A percentile compares a stretch with the other conserved stretches of the same genome.
Evolutionary conservation across 2,797 vertebrate genomes (phyloP).

Genomic region (Eurystomus glaucurus): DNA sequence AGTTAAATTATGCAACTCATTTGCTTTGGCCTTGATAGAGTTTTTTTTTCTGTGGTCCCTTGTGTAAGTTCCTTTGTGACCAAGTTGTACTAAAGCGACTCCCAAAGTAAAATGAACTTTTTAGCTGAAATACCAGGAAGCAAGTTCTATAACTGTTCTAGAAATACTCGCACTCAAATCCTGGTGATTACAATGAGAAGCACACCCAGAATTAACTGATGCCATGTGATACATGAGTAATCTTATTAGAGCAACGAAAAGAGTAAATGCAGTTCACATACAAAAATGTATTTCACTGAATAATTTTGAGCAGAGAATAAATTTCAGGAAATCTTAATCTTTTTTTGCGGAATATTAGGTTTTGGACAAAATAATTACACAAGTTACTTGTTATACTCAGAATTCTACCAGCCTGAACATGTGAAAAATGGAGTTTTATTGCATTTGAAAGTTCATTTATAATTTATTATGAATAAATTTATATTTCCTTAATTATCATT

Average conservation of each 20-base stretch:
- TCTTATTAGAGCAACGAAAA: conserved; percentile 33
- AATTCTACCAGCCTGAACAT: not conserved
- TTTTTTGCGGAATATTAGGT: not conserved
- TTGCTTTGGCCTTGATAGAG: conserved; percentile 19
- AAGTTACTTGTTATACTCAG: not conserved
- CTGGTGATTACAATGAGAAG: conserved; percentile 30
- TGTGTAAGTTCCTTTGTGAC: not conserved
- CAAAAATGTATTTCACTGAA: not conserved
- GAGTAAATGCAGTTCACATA: not conserved
- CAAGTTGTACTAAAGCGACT: not conserved
- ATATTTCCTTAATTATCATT: not conserved
- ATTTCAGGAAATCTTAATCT: not conserved
- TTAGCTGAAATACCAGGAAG: conserved; percentile 1
- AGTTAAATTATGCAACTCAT: conserved; percentile 55
- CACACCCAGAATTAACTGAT: conserved; percentile 47
- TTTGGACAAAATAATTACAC: not conserved
- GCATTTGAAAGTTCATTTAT: not conserved
- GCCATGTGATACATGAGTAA: conserved; percentile 36
- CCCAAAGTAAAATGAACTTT: not conserved
- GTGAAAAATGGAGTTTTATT: not conserved
- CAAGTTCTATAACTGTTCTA: not conserved
- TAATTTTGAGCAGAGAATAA: not conserved
- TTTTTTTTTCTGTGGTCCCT: not conserved
- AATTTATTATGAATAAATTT: conserved; percentile 23
- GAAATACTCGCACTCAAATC: conserved; percentile 10